A percentile compares a stretch with the other conserved stretches of the same genome.
Conservation (phyloP, 2,113 vertebrate genomes). For the Calidris pygmaea region DNA sequence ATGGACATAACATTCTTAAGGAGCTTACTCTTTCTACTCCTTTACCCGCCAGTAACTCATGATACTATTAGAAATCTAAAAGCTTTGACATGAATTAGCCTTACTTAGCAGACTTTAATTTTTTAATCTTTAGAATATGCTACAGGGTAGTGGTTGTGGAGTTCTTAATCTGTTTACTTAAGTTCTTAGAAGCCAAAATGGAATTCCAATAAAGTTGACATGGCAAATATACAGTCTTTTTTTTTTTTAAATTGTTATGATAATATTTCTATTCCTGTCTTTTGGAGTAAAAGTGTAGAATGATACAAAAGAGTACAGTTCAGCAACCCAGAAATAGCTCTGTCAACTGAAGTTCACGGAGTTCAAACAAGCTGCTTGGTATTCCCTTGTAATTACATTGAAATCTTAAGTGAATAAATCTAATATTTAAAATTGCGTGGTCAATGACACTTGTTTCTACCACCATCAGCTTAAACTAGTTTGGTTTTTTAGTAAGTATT, state of each 20-base stretch:
- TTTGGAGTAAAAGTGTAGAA: not conserved
- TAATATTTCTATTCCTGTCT: not conserved
- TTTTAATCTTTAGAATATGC: conserved; percentile 65
- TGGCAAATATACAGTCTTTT: not conserved
- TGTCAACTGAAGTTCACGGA: not conserved
- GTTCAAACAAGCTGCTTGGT: not conserved
- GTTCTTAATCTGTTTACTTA: conserved; percentile 54
- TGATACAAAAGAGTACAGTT: not conserved
- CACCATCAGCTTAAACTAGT: not conserved
- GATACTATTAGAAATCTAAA: conserved; percentile 63
- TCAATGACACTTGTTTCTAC: not conserved
- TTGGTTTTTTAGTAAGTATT: not conserved
- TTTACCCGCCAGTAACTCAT: conserved; percentile 53
- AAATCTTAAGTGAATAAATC: not conserved
- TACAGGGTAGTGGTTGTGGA: not conserved
- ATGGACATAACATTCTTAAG: conserved; percentile 83
- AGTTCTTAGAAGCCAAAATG: conserved; percentile 27
- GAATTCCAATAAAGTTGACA: not conserved
- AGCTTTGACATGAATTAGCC: conserved; percentile 67
- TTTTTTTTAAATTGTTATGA: not conserved
- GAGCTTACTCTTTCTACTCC: conserved; percentile 81
- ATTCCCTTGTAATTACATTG: not conserved
- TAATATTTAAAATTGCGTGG: not conserved
- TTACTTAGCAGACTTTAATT: conserved; percentile 69
- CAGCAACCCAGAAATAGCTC: not conserved